A percentile compares a stretch with the other conserved stretches of the same genome.
These are phyloP conservation scores for Oryzias curvinotus DNA, from an alignment of 2,113 vertebrate species.

Conservation along the genomic window DNA sequence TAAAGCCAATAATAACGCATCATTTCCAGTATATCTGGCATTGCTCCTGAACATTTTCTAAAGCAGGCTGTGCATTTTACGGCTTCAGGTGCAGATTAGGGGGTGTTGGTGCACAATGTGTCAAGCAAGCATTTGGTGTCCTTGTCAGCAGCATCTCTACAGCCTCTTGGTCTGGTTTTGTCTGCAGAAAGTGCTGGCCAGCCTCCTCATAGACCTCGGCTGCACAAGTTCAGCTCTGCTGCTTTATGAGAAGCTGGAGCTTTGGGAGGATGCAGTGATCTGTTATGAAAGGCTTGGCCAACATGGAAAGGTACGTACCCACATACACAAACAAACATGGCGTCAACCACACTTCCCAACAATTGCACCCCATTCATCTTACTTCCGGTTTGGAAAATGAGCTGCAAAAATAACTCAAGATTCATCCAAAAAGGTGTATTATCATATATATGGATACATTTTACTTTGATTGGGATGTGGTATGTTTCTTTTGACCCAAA, in stretches of 20 bases:
- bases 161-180: neutral
- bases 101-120: neutral
- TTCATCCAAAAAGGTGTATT: too few relatives aligned
- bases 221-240: slow-evolving; percentile 90
- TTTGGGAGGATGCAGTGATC: slow-evolving; percentile 96
- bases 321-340: neutral
- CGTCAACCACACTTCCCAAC: too few relatives aligned
- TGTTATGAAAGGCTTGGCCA: slow-evolving; percentile 92
- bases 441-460: too few relatives aligned
- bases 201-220: slow-evolving; percentile 88
- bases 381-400: too few relatives aligned
- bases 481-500: too few relatives aligned
- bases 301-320: slow-evolving; percentile 87
- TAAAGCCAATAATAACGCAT: slow-evolving; percentile 10
- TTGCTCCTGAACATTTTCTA: neutral
- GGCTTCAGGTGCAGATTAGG: neutral
- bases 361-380: too few relatives aligned
- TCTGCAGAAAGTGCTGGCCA: slow-evolving; percentile 87
- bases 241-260: slow-evolving; percentile 89
- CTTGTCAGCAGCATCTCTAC: neutral
- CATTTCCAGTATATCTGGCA: slow-evolving; percentile 7
- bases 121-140: neutral
- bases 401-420: too few relatives aligned
- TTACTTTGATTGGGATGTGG: too few relatives aligned
- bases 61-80: neutral